Conservation (phyloP, 2,888 invertebrate genomes). For the Troides helena region DNA sequence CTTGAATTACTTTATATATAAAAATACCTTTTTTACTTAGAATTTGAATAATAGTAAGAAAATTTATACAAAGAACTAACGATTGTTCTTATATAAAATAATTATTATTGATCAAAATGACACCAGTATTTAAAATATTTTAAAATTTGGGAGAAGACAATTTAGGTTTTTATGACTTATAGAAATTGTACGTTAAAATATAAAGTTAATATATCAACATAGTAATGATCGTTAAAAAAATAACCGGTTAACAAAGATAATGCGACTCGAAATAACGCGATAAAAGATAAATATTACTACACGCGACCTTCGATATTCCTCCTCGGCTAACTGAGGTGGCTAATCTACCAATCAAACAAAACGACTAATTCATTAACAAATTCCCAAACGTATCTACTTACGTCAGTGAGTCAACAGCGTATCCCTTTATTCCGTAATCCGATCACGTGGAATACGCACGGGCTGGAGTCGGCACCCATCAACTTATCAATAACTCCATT, state of each 20-base stretch:
- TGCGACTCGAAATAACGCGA: slow-evolving; percentile 35
- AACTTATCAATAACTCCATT: slow-evolving; percentile 63
- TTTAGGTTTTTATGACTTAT: background rate
- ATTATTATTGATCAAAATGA: too few relatives aligned
- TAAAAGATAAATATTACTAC: slow-evolving; percentile 61
- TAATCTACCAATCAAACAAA: slow-evolving; percentile 45
- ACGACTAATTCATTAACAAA: slow-evolving; percentile 55
- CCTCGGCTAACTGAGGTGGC: slow-evolving; percentile 40
- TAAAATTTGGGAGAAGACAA: too few relatives aligned
- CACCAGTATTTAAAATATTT: too few relatives aligned
- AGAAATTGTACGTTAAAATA: background rate
- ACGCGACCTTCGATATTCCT: slow-evolving; percentile 55
- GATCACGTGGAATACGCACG: slow-evolving; percentile 64
- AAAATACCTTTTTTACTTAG: too few relatives aligned
- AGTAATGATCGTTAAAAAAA: slow-evolving; percentile 14
- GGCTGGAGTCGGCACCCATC: slow-evolving; percentile 56
- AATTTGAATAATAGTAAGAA: too few relatives aligned
- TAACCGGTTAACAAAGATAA: slow-evolving; percentile 28
- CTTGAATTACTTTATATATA: too few relatives aligned
- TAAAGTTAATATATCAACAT: slow-evolving; percentile 3
- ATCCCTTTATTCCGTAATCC: slow-evolving; percentile 66
- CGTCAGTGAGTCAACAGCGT: slow-evolving; percentile 59
- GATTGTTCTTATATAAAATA: too few relatives aligned
- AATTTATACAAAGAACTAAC: too few relatives aligned
- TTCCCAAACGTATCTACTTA: slow-evolving; percentile 58